A percentile compares a stretch with the other conserved stretches of the same genome.
These are phyloP conservation scores for Paralinhomoeus sp. DNA, from an alignment of 2,888 invertebrate genomes.

Conservation along the genomic window DNA sequence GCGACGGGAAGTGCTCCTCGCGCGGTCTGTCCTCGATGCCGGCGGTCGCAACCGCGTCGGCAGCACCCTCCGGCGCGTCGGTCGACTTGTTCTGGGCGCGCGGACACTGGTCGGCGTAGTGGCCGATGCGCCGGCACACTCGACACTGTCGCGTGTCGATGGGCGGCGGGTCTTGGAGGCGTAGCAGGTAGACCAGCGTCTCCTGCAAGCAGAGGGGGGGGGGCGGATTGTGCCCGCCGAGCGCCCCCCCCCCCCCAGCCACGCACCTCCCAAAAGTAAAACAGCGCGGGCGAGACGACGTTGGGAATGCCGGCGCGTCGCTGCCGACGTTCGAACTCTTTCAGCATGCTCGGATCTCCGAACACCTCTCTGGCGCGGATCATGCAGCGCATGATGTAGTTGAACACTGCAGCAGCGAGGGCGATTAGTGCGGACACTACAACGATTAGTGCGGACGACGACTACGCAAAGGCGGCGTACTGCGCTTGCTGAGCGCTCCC, in stretches of 20 bases:
- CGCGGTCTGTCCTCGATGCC: not conserved
- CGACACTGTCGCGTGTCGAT: slow-evolving; percentile 35
- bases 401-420: slow-evolving; percentile 29
- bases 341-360: slow-evolving; percentile 17
- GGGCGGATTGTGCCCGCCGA: too few species aligned
- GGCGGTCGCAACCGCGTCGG: too few species aligned
- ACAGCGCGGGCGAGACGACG: too few species aligned
- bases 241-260: too few species aligned
- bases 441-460: not conserved
- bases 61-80: too few species aligned
- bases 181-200: slow-evolving; percentile 27
- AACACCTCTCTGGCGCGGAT: slow-evolving; percentile 27
- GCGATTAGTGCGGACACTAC: not conserved
- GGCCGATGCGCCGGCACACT: slow-evolving; percentile 35
- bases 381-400: slow-evolving; percentile 29
- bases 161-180: slow-evolving; percentile 28
- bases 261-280: too few species aligned
- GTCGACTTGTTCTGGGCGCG: slow-evolving; percentile 1
- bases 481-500: slow-evolving; percentile 33
- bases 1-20: not conserved
- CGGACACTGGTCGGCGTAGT: slow-evolving; percentile 33
- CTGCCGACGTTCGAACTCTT: too few species aligned
- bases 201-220: slow-evolving; percentile 19
- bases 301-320: too few species aligned
- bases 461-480: slow-evolving; percentile 26